phyloP scores from a whole-genome alignment of 2,888 invertebrate genomes.

The Acrobasis consociella region DNA sequence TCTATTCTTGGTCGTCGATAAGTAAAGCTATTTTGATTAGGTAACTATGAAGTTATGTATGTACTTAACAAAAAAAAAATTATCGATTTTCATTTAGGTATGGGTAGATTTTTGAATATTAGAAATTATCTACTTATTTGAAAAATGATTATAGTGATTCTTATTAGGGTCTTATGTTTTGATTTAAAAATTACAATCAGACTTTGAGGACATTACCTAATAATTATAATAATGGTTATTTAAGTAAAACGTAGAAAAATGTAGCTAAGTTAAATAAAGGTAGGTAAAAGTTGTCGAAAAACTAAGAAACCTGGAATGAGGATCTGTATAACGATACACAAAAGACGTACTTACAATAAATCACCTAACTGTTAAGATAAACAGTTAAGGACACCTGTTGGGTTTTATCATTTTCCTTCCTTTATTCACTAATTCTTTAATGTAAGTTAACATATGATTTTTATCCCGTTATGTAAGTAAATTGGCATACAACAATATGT shows the following conservation, averaged over 20 bases:
- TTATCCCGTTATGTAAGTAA: no score
- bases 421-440: no score
- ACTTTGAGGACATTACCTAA: constrained; percentile 7
- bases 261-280: neutral
- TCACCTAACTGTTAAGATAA: no score
- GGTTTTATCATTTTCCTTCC: no score
- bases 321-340: no score
- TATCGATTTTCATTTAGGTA: neutral
- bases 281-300: neutral
- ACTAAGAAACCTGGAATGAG: no score
- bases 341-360: no score
- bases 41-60: neutral
- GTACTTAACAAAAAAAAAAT: neutral
- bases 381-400: no score
- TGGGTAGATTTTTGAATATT: neutral
- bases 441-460: no score
- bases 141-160: neutral
- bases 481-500: no score
- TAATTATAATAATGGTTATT: neutral
- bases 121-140: neutral
- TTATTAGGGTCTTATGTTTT: neutral
- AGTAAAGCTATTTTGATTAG: constrained; percentile 40
- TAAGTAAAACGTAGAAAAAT: neutral
- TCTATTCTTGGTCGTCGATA: constrained; percentile 51
- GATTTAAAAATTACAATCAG: constrained; percentile 4